Evolutionary conservation across 2,113 vertebrate species (phyloP).

Genomic region (Rhynchopsitta pachyrhyncha): DNA sequence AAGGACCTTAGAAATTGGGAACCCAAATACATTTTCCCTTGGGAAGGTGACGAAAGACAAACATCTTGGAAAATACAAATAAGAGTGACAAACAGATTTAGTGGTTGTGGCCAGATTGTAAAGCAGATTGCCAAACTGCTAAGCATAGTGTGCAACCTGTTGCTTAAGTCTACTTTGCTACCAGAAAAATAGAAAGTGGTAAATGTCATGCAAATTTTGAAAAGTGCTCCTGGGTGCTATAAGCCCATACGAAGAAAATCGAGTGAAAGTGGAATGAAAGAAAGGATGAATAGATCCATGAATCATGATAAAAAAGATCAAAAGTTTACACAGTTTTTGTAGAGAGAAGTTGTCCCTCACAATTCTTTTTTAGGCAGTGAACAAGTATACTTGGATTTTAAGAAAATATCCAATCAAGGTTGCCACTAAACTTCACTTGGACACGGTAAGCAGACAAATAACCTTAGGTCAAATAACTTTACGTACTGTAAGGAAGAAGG

Average conservation of each 20-base stretch:
- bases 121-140: conserved; percentile 13
- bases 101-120: not conserved
- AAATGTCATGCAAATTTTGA: not conserved
- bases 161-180: not conserved
- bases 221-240: not conserved
- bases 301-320: not conserved
- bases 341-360: not conserved
- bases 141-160: not conserved
- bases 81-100: not conserved
- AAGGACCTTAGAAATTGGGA: not conserved
- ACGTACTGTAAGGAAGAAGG: not conserved
- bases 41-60: not conserved
- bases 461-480: not conserved
- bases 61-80: not conserved
- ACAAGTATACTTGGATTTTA: not conserved
- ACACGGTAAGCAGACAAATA: not conserved
- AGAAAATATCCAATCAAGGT: not conserved
- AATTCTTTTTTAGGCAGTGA: not conserved
- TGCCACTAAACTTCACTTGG: not conserved
- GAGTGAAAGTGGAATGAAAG: not conserved
- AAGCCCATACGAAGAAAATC: not conserved
- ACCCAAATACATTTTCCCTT: not conserved
- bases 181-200: not conserved
- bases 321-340: not conserved
- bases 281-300: not conserved